phyloP scores from a whole-genome alignment of 2,797 vertebrate genomes.

The Allobates femoralis region DNA sequence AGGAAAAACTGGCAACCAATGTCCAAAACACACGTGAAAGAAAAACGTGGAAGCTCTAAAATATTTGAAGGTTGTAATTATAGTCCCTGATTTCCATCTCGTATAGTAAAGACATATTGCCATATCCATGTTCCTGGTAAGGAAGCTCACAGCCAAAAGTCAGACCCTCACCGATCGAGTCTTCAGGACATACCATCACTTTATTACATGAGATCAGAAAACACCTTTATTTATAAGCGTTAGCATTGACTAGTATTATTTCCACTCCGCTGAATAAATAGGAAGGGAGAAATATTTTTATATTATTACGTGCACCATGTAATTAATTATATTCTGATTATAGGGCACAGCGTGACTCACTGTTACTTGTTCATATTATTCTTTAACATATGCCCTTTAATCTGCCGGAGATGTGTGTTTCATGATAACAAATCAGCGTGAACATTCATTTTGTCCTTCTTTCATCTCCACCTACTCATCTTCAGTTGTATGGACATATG shows the following conservation, averaged over 20 bases:
- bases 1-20: background rate
- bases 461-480: background rate
- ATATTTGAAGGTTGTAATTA: background rate
- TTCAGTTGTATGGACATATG: background rate
- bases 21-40: background rate
- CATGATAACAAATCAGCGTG: background rate
- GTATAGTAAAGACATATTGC: too few relatives aligned
- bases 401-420: background rate
- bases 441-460: background rate
- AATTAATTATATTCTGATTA: slow-evolving; percentile 10
- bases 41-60: background rate
- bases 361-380: background rate
- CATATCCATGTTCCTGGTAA: too few relatives aligned
- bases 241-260: background rate
- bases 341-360: background rate
- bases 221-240: background rate
- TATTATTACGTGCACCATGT: background rate
- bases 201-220: too few relatives aligned
- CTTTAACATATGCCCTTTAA: background rate
- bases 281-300: background rate
- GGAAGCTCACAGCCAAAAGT: too few relatives aligned
- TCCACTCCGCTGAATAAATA: background rate
- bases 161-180: too few relatives aligned
- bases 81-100: too few relatives aligned
- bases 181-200: too few relatives aligned